Conservation (phyloP, 2,113 vertebrate genomes). For the Oreocharis arfaki region DNA sequence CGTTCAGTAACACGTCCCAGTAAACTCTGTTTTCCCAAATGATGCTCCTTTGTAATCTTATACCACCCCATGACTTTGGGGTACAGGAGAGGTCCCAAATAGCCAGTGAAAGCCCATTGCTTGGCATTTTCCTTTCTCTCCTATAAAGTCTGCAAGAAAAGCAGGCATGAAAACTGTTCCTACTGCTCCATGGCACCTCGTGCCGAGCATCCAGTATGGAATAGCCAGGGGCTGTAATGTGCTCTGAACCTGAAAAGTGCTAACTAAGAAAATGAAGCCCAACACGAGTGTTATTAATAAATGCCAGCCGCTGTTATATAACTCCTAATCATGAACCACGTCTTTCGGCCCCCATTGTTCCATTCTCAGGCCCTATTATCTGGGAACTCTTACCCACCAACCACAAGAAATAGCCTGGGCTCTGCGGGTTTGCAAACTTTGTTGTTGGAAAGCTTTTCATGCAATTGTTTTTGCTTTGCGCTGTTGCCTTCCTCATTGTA, state of each 20-base stretch:
- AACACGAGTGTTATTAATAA: constrained; percentile 45
- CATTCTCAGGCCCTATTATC: constrained; percentile 59
- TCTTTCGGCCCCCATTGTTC: constrained; percentile 46
- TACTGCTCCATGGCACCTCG: not conserved
- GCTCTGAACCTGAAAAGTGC: constrained; percentile 64
- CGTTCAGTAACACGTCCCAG: not conserved
- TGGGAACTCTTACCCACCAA: constrained; percentile 54
- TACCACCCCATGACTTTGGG: not conserved
- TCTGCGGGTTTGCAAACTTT: constrained; percentile 59
- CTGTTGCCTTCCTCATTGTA: constrained; percentile 49
- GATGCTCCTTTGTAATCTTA: not conserved
- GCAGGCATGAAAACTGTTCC: not conserved
- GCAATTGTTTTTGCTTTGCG: constrained; percentile 48
- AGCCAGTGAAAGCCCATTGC: not conserved
- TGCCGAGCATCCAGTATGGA: not conserved
- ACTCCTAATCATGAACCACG: constrained; percentile 12
- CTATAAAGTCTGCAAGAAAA: not conserved
- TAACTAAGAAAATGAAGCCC: constrained; percentile 37
- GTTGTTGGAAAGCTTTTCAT: constrained; percentile 62
- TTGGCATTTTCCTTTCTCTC: not conserved
- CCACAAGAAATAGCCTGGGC: constrained; percentile 60
- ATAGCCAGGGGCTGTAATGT: constrained; percentile 9
- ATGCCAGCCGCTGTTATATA: constrained; percentile 48
- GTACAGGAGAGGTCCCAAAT: not conserved
- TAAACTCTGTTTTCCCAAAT: not conserved